Evolutionary conservation across 1,140 invertebrate species (phyloP), one percentile per base, ranked within the genome.

Genomic region (Maniola jurtina): DNA sequence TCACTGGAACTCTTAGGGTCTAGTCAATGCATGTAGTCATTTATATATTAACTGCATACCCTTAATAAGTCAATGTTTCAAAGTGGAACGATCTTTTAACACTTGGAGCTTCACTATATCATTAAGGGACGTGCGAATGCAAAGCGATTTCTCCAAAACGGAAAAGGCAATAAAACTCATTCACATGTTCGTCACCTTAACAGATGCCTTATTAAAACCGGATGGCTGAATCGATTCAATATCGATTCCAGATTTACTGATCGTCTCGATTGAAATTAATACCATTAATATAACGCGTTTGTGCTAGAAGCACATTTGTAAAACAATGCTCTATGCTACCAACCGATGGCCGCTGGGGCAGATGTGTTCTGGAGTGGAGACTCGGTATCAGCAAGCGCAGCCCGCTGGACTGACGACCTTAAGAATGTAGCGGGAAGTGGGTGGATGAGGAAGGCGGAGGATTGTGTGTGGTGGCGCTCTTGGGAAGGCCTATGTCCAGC

Each of bases 121-220:
- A 88, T 86, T 82, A 80, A 77, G 71, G 68, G 83, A 88, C 85
- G 73, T 82, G 75, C 75, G 76, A 88, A 86, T 83, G 77, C 80
- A 65, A 72, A 68, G 61, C 57, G 69, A 67, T 67, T 61, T 68
- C 64, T 66, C 68, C 68, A 13, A 68, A 73, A 81, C 85, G 76
- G 73, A 86, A 81, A 90, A 83, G 88, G 88, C 76, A 81, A 85
- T 88, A 88, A 84, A 80, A 86, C 75, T 86, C 86, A 90, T 90
- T 90, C 86, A 90, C 85, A 88, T 80, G 88, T 86, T 85, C 82
- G 79, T 90, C 88, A 90, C 84, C 60, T 71, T 81, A 86, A 81
- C 83, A 80, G 80, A 79, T 55, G 77, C 82, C 85, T 88, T 88
- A 88, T 90, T 88, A 90, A 90, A 88, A 86, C 78, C 81, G 54